phyloP scores from a whole-genome alignment of 2,113 vertebrate genomes.

The Upupa epops region DNA sequence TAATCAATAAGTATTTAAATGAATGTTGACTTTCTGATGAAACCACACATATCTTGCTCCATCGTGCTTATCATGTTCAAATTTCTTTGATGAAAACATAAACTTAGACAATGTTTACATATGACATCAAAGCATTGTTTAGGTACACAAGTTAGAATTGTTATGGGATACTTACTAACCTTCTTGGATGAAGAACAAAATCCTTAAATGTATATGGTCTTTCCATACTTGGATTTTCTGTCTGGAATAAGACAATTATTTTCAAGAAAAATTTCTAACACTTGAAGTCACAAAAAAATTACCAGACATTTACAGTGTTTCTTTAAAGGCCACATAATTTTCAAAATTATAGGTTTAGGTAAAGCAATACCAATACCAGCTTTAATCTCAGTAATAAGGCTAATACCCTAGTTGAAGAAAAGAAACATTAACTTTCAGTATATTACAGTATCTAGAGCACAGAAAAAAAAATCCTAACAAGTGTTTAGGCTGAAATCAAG shows the following conservation, averaged over 20 bases:
- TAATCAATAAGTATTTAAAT: background rate
- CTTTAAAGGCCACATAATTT: background rate
- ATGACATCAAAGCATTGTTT: background rate
- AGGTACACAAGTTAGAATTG: background rate
- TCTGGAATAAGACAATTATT: constrained; percentile 81
- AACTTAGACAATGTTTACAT: background rate
- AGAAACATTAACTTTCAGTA: background rate
- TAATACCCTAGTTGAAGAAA: background rate
- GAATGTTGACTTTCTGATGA: background rate
- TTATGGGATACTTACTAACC: constrained; percentile 76
- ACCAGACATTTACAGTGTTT: background rate
- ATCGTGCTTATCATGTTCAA: background rate
- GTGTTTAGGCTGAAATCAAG: background rate
- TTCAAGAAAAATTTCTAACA: constrained; percentile 26
- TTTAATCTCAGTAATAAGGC: background rate
- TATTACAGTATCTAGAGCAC: background rate
- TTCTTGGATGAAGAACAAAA: constrained; percentile 97
- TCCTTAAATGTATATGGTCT: constrained; percentile 98
- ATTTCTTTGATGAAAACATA: background rate
- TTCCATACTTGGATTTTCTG: constrained; percentile 91
- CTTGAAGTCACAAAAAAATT: background rate
- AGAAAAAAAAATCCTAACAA: background rate
- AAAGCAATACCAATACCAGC: background rate
- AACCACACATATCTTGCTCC: background rate
- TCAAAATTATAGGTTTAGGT: background rate